phyloP scores from a whole-genome alignment of 2,113 vertebrate species.

The Rhinolophus ferrumequinum region DNA sequence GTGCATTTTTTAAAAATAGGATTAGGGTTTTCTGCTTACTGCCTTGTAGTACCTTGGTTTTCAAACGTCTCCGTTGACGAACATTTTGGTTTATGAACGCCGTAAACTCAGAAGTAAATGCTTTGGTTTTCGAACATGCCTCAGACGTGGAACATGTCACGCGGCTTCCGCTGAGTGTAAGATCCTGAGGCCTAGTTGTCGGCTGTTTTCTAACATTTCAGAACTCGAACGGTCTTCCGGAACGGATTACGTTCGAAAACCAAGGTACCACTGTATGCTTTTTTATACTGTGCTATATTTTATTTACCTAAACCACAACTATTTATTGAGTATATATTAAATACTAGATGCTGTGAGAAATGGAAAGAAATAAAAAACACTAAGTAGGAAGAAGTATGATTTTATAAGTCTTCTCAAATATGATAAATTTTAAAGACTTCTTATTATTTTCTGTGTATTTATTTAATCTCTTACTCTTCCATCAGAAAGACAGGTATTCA shows the following conservation, averaged over 20 bases:
- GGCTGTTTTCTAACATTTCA: too few species aligned
- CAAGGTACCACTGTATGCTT: not conserved
- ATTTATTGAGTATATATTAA: not conserved
- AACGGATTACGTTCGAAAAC: too few species aligned
- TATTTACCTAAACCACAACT: not conserved
- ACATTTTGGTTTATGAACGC: too few species aligned
- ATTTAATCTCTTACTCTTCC: not conserved
- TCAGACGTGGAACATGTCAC: too few species aligned
- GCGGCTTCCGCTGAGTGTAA: too few species aligned
- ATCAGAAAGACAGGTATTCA: not conserved
- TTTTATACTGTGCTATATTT: not conserved
- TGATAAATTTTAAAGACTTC: not conserved
- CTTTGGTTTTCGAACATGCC: too few species aligned
- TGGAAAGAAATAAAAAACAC: not conserved
- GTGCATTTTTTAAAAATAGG: slow-evolving; percentile 11
- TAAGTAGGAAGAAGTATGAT: not conserved
- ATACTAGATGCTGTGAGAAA: not conserved
- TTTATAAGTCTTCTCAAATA: not conserved
- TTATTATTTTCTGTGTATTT: not conserved
- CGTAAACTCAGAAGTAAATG: too few species aligned
- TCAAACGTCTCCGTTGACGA: too few species aligned
- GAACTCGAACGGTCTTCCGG: too few species aligned
- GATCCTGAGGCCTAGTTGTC: too few species aligned
- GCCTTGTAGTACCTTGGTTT: not conserved
- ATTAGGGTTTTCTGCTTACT: not conserved